These are phyloP conservation scores for Tuta absoluta DNA, from an alignment of 2,888 invertebrate genomes.

Conservation along the genomic window DNA sequence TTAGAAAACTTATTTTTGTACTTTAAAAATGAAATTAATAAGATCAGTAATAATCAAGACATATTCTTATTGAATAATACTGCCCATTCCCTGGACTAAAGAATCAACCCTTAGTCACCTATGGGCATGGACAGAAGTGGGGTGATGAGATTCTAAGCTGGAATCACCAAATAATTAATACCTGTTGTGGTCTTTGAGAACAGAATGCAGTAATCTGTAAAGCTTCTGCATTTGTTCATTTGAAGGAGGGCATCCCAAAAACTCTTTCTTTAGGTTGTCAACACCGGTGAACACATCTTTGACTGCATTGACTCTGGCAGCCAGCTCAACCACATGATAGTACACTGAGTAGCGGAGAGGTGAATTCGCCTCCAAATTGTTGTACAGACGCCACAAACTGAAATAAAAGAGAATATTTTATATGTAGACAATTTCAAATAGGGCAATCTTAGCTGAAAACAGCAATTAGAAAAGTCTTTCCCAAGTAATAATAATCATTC, in stretches of 20 bases:
- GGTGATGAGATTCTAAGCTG: not conserved
- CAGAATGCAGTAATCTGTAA: constrained; percentile 93
- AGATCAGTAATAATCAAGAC: too few species aligned
- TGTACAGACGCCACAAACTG: constrained; percentile 94
- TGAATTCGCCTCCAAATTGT: constrained; percentile 92
- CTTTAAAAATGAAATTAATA: too few species aligned
- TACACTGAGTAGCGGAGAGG: constrained; percentile 95
- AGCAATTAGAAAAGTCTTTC: too few species aligned
- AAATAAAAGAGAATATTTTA: constrained; percentile 42
- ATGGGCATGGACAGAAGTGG: too few species aligned
- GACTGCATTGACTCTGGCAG: constrained; percentile 92
- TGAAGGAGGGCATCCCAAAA: constrained; percentile 89
- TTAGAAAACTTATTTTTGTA: too few species aligned
- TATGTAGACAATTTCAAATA: too few species aligned
- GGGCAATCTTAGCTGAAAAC: not conserved
- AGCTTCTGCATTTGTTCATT: constrained; percentile 96
- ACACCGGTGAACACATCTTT: constrained; percentile 92
- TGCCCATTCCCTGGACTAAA: too few species aligned
- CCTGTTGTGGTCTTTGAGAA: constrained; percentile 93
- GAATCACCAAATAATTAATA: constrained; percentile 44
- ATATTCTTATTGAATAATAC: too few species aligned
- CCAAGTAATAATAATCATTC: too few species aligned
- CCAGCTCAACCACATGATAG: constrained; percentile 93
- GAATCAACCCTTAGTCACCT: too few species aligned
- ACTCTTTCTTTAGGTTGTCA: constrained; percentile 90